A percentile compares a stretch with the other conserved stretches of the same genome.
These are phyloP conservation scores for Venustaconcha ellipsiformis DNA, from an alignment of 1,140 invertebrate species.

Conservation along the genomic window DNA sequence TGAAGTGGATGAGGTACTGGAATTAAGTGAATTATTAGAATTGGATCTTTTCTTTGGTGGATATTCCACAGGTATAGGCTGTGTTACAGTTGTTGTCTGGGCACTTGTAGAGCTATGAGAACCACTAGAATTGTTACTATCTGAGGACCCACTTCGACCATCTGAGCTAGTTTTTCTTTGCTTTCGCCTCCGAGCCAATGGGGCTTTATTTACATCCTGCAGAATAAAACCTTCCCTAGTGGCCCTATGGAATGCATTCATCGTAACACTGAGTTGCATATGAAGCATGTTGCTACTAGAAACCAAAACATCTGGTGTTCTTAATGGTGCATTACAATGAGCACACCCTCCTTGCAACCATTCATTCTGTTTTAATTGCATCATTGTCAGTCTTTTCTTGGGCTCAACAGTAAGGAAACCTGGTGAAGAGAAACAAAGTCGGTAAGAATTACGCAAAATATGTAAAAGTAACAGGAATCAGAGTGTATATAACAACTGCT, in stretches of 20 bases:
- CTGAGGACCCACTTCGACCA: conserved; percentile 58
- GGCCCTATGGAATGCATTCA: conserved; percentile 80
- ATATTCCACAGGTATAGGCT: not conserved
- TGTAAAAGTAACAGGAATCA: too few relatives aligned
- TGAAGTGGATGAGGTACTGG: conserved; percentile 48
- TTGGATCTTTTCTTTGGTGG: conserved; percentile 18
- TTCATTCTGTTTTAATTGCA: conserved; percentile 75
- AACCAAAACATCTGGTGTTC: conserved; percentile 74
- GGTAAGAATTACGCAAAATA: too few relatives aligned
- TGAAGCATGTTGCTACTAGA: conserved; percentile 47
- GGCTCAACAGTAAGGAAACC: conserved; percentile 86
- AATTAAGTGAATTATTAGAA: conserved; percentile 42
- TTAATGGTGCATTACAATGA: conserved; percentile 71
- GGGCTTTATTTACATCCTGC: conserved; percentile 78
- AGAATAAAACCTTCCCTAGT: conserved; percentile 79
- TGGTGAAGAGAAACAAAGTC: conserved; percentile 15
- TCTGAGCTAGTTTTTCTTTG: conserved; percentile 73
- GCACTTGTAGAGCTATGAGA: conserved; percentile 23
- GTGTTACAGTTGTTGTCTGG: not conserved
- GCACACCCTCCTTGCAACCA: conserved; percentile 74
- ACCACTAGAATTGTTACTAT: conserved; percentile 56
- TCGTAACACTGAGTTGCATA: conserved; percentile 73
- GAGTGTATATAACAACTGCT: too few relatives aligned
- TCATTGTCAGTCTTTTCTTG: conserved; percentile 77
- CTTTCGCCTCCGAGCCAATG: conserved; percentile 79